Conservation (phyloP, 2,888 invertebrate species). For the Nudaria mundana region DNA sequence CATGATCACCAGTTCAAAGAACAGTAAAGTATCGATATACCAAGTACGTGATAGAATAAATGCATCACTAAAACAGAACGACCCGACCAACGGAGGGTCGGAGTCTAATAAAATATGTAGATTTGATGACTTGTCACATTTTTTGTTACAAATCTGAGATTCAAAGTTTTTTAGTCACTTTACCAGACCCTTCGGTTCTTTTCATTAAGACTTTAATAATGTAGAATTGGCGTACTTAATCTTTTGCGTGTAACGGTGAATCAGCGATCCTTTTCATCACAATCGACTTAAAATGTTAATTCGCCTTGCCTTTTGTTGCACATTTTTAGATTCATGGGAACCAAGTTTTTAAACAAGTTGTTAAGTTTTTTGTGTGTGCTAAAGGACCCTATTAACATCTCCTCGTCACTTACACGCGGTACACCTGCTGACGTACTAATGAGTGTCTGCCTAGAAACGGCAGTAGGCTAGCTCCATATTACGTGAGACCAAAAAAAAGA, state of each 20-base stretch:
- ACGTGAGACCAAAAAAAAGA: too few relatives aligned
- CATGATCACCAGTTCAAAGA: too few relatives aligned
- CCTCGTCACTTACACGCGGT: too few relatives aligned
- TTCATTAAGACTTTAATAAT: slow-evolving; percentile 56
- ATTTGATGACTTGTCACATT: slow-evolving; percentile 82
- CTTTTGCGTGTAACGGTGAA: slow-evolving; percentile 24
- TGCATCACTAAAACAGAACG: slow-evolving; percentile 54
- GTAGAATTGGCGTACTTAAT: slow-evolving; percentile 33
- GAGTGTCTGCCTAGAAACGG: too few relatives aligned
- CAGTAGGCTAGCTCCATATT: too few relatives aligned
- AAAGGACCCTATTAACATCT: too few relatives aligned
- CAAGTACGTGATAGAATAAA: slow-evolving; percentile 10
- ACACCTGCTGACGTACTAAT: too few relatives aligned
- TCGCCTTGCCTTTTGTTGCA: neutral
- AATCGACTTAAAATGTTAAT: slow-evolving; percentile 20
- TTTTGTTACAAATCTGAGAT: slow-evolving; percentile 78
- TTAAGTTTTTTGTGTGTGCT: too few relatives aligned
- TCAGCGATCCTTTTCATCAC: slow-evolving; percentile 16
- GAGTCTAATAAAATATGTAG: slow-evolving; percentile 80
- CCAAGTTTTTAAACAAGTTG: too few relatives aligned
- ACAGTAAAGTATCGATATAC: slow-evolving; percentile 43
- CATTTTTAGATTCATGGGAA: too few relatives aligned
- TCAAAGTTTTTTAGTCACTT: slow-evolving; percentile 72
- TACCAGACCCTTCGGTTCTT: slow-evolving; percentile 46
- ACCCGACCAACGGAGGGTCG: slow-evolving; percentile 69